phyloP scores from a whole-genome alignment of 92 coral and sea anemone species.

The Umimayanthus chanpuru region DNA sequence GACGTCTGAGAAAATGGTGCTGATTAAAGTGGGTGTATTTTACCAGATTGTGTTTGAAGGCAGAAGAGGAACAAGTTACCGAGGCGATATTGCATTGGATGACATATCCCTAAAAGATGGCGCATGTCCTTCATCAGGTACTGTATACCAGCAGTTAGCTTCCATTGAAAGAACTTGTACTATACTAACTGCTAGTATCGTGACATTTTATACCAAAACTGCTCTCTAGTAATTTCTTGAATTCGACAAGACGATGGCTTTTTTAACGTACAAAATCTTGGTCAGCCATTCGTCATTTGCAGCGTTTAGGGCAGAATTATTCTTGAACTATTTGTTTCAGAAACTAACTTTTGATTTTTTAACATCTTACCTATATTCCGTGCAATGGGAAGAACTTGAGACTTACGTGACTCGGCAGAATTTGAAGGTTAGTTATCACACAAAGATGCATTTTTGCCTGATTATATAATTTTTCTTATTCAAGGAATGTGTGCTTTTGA shows the following conservation, averaged over 20 bases:
- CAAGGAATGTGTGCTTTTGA: conserved; percentile 92
- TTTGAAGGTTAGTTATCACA: neutral
- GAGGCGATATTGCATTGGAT: conserved; percentile 96
- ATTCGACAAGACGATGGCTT: no score
- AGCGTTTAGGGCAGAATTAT: no score
- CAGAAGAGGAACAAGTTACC: conserved; percentile 74
- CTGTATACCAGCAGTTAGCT: neutral
- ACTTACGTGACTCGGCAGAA: neutral
- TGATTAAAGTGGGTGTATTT: neutral
- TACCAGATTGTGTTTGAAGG: conserved; percentile 86
- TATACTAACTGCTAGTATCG: no score
- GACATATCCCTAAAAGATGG: conserved; percentile 88
- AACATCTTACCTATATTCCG: no score
- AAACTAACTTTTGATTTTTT: no score
- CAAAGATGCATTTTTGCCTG: neutral
- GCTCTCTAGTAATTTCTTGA: no score
- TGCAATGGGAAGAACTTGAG: no score
- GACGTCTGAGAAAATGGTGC: neutral
- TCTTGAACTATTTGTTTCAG: no score
- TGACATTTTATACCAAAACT: no score
- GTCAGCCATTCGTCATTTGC: no score
- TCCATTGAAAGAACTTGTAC: no score
- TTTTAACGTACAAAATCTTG: no score
- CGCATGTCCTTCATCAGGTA: conserved; percentile 93
- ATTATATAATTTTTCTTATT: neutral